Conservation (phyloP, 2,113 vertebrate genomes). For the Dendrocopos noguchii region DNA sequence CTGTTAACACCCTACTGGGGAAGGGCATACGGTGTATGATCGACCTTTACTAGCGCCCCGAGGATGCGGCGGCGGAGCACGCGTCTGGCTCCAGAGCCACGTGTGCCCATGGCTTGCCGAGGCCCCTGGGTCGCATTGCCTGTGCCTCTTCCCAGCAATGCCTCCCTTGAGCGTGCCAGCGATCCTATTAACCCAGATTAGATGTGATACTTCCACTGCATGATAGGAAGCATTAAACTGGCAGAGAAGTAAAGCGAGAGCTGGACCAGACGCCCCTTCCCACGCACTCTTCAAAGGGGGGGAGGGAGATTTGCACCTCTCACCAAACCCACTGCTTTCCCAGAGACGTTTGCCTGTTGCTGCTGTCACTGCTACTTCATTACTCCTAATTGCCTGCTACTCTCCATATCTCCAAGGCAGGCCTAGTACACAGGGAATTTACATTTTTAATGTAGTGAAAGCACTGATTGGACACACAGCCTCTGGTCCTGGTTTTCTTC, state of each 20-base stretch:
- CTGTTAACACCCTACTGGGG: background rate
- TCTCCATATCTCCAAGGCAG: background rate
- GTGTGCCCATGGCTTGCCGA: background rate
- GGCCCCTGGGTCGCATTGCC: background rate
- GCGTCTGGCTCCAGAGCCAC: background rate
- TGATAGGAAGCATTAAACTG: background rate
- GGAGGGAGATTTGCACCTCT: background rate
- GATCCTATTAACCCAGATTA: background rate
- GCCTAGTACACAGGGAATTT: background rate
- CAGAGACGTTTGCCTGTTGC: background rate
- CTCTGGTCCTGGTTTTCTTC: slow-evolving; percentile 20
- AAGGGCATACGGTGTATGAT: background rate
- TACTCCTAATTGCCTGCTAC: slow-evolving; percentile 24
- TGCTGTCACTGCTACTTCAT: background rate
- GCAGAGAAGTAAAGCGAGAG: background rate
- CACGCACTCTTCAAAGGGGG: background rate
- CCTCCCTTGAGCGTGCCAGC: background rate
- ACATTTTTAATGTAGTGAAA: slow-evolving; percentile 43
- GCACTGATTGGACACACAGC: background rate
- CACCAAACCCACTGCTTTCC: background rate
- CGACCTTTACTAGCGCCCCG: background rate
- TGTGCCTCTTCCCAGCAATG: background rate
- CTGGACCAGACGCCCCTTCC: background rate
- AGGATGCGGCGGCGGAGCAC: background rate
- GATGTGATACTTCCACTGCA: background rate